These are phyloP conservation scores for Pristionchus mayeri DNA, from an alignment of 2,888 invertebrate genomes.

Conservation along the genomic window DNA sequence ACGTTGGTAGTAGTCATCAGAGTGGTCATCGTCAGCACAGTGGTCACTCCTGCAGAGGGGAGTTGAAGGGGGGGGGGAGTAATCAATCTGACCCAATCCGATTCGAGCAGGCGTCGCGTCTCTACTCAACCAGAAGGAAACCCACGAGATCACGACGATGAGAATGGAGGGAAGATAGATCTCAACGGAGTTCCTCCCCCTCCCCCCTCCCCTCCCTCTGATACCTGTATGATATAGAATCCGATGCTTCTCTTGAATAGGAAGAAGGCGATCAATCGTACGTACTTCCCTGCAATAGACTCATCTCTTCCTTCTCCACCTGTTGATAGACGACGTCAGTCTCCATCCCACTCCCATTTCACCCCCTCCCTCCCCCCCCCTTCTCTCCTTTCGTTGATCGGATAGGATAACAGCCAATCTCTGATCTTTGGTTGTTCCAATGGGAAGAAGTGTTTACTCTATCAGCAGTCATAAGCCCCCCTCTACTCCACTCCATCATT, in stretches of 20 bases:
- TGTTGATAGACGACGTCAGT: background rate
- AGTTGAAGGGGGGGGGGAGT: background rate
- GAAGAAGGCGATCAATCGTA: constrained; percentile 72
- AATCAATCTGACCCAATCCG: constrained; percentile 56
- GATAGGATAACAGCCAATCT: background rate
- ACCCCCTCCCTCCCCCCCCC: too few relatives aligned
- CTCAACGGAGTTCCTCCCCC: constrained; percentile 79
- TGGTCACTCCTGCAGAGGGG: constrained; percentile 62
- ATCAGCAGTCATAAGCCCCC: background rate
- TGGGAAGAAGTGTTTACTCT: background rate
- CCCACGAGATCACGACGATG: too few relatives aligned
- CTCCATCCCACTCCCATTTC: background rate
- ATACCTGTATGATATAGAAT: constrained; percentile 96
- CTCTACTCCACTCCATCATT: constrained; percentile 12
- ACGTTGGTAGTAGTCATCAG: constrained; percentile 82
- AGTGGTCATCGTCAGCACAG: constrained; percentile 83
- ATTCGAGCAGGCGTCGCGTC: constrained; percentile 72
- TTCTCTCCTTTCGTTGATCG: background rate
- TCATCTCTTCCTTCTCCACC: background rate
- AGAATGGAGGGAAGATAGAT: constrained; percentile 95
- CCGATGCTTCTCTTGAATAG: constrained; percentile 92
- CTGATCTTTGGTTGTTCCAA: background rate
- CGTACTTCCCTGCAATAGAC: constrained; percentile 76
- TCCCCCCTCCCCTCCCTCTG: too few relatives aligned
- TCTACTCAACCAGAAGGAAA: too few relatives aligned